Conservation (phyloP, 2,113 vertebrate genomes). For the Halichoerus grypus region DNA sequence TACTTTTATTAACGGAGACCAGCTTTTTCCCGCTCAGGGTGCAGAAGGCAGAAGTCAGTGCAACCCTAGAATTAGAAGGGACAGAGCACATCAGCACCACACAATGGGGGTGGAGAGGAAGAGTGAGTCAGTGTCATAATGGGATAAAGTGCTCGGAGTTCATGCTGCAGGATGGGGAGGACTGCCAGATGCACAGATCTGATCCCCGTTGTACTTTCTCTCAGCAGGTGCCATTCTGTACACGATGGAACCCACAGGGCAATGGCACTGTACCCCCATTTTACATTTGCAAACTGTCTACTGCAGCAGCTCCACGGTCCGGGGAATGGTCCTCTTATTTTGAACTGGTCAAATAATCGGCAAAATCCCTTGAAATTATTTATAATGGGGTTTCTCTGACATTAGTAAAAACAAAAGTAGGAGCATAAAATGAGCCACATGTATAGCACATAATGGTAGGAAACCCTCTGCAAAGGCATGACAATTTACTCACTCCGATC, state of each 20-base stretch:
- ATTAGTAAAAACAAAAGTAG: conserved; percentile 36
- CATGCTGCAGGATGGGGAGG: background rate
- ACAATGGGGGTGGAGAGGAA: background rate
- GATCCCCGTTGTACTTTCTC: background rate
- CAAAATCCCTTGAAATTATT: conserved; percentile 37
- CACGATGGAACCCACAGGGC: background rate
- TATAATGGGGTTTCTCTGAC: conserved; percentile 6
- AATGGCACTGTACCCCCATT: background rate
- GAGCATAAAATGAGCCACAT: background rate
- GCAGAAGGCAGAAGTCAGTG: background rate
- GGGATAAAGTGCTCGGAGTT: background rate
- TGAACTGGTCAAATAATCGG: conserved; percentile 1
- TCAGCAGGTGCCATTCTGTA: background rate
- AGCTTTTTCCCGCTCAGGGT: background rate
- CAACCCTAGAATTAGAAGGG: conserved; percentile 15
- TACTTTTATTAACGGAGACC: background rate
- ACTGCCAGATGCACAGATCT: no score
- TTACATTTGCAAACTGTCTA: background rate
- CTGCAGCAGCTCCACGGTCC: background rate
- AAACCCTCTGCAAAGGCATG: conserved; percentile 38
- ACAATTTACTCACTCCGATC: background rate
- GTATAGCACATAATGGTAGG: background rate
- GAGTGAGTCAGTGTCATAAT: conserved; percentile 56
- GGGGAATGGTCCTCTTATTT: background rate
- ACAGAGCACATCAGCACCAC: background rate